These are phyloP conservation scores for Bombus terrestris DNA, from an alignment of 1,140 invertebrate genomes.

Conservation along the genomic window DNA sequence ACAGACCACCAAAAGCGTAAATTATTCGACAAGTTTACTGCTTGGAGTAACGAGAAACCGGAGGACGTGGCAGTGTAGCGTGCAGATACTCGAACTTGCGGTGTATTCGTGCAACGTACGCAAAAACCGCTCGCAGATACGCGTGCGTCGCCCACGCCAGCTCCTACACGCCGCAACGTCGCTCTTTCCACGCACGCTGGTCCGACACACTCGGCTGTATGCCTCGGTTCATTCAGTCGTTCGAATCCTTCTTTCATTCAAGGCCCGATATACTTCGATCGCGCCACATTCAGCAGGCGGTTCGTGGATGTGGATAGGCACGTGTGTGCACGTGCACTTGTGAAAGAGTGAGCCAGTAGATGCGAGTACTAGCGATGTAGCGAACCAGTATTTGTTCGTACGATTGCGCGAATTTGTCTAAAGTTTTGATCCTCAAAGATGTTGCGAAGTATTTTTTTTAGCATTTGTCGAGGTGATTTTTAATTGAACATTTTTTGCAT, in stretches of 20 bases:
- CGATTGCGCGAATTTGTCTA: background rate
- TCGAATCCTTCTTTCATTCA: conserved; percentile 67
- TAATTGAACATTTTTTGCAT: background rate
- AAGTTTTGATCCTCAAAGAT: background rate
- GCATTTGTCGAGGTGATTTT: background rate
- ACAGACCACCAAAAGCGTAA: background rate
- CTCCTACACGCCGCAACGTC: conserved; percentile 58
- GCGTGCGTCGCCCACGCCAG: conserved; percentile 63
- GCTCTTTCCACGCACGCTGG: conserved; percentile 43
- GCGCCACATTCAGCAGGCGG: conserved; percentile 11
- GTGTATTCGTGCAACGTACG: background rate
- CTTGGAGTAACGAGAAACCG: background rate
- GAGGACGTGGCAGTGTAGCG: background rate
- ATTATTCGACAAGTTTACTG: background rate
- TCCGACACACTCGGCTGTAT: conserved; percentile 17
- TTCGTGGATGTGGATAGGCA: conserved; percentile 21
- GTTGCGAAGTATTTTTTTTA: too few relatives aligned
- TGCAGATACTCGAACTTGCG: background rate
- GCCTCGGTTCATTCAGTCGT: conserved; percentile 67
- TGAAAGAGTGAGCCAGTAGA: too few relatives aligned
- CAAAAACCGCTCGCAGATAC: conserved; percentile 13
- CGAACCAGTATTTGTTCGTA: background rate
- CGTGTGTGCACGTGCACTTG: conserved; percentile 23
- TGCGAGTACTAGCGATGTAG: background rate
- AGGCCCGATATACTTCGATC: conserved; percentile 62